These are phyloP conservation scores for Nowickia ferox DNA, from an alignment of 2,888 invertebrate species.

Conservation along the genomic window DNA sequence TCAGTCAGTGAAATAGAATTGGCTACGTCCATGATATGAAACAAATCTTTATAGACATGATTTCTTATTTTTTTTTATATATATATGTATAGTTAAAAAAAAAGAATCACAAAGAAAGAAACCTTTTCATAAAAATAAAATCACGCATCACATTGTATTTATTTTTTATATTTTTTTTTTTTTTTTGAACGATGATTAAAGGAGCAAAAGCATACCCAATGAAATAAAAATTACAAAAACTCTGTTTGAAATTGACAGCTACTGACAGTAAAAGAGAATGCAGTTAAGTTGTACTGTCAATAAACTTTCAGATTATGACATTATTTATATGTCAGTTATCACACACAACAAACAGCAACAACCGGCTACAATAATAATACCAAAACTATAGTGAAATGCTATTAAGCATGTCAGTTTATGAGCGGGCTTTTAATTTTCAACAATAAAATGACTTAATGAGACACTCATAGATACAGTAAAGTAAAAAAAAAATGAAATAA, in stretches of 20 bases:
- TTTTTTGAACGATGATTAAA: neutral
- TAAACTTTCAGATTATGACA: conserved; percentile 76
- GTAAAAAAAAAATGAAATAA: neutral
- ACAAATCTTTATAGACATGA: conserved; percentile 54
- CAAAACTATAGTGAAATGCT: conserved; percentile 22
- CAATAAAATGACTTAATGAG: conserved; percentile 72
- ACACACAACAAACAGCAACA: conserved; percentile 39
- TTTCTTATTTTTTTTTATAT: conserved; percentile 14
- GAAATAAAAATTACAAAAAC: conserved; percentile 55
- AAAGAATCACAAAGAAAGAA: neutral
- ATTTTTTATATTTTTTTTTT: conserved; percentile 16
- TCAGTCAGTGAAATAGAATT: conserved; percentile 22
- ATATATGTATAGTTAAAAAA: conserved; percentile 9
- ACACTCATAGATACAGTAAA: conserved; percentile 48
- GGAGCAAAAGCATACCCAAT: conserved; percentile 26
- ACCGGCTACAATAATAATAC: conserved; percentile 3
- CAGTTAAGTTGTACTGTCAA: conserved; percentile 73
- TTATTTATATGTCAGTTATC: conserved; percentile 75
- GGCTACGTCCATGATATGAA: conserved; percentile 28
- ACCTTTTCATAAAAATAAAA: conserved; percentile 51
- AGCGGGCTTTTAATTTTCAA: conserved; percentile 67
- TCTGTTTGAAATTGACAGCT: conserved; percentile 67
- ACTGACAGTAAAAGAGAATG: conserved; percentile 67
- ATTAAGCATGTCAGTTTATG: conserved; percentile 63
- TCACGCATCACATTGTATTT: conserved; percentile 63